Base-by-base conservation (phyloP, 2,888 invertebrate species). In the Belgica antarctica region DNA sequence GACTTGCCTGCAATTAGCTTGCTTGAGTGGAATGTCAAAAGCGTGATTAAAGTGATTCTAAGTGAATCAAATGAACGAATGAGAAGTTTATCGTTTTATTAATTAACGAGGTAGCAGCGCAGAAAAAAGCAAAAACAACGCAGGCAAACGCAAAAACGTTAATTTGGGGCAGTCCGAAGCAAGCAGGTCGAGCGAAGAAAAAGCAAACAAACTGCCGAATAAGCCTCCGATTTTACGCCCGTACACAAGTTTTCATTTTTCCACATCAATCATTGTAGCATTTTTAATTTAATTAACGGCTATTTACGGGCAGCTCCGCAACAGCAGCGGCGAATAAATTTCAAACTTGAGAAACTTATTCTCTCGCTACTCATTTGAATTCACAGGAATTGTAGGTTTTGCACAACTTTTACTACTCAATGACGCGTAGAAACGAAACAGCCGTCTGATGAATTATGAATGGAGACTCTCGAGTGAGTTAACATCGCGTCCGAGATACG, bases 281-380 rank as follows among this genome's bases (percentile, higher is more conserved):
- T 63, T 63, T 63, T 63, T 63, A 63, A 63, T 63, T 63, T 63
- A 63, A 63, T 63, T 63, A 63, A 63, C 63, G 63, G 52, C 63
- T 36, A 41, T 36, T 63, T 63, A 63, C 25, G 36, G 63, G n/a
- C n/a, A 52, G 19, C 22, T 52, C 12, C 3, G 52, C 52, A 52
- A 27, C 28, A 28, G 27, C 24, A 12, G 22, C 52, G 19, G 22
- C 52, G 52, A 31, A 31, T 5, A n/a, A n/a, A n/a, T n/a, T n/a
- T n/a, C n/a, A n/a, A n/a, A n/a, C n/a, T n/a, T n/a, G n/a, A 41
- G n/a, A 41, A 41, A 41, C 41, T n/a, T n/a, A n/a, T n/a, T n/a
- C n/a, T n/a, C n/a, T n/a, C n/a, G n/a, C n/a, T n/a, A n/a, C n/a
- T n/a, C 4, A 31, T 31, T 31, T 31, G 31, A 31, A 31, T 31